Evolutionary conservation across 2,113 vertebrate species (phyloP), one percentile per base, ranked within the genome.

Genomic region (Indicator indicator): DNA sequence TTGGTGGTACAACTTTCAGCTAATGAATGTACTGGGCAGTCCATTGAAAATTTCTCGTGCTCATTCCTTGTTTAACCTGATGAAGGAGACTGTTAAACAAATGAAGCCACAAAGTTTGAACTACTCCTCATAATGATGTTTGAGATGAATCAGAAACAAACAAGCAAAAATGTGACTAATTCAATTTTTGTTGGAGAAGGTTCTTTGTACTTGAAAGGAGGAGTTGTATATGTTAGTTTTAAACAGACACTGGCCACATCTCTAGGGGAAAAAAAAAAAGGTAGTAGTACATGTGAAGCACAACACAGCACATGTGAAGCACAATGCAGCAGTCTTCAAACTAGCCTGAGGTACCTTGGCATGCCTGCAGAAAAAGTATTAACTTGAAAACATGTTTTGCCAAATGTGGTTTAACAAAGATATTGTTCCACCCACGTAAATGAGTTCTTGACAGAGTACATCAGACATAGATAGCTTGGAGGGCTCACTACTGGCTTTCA

Each of bases 71-170:
- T 27, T 73, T 28, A 48, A 72, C 33, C 18, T 58, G 10, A 14
- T 86, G 65, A 28, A 54, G 64, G 28, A 72, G 20, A 21, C 12
- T 62, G 11, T 50, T 27, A 30, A 76, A 7, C 9, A 42, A 19
- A 9, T 11, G 12, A 12, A 76, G 3, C 15, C 2, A 1, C 20
- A 28, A 32, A 56, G 40, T 17, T 60, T 77, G 56, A 62, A 30
- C 30, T n/a, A 28, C 8, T 16, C 11, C 12, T 48, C 17, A 16
- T 5, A 32, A 44, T 44, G 32, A 1, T 0, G 0, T 50, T 70
- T 9, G 33, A 52, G 13, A 6, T 19, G 26, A 38, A 62, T 40
- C 32, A 56, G 63, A 24, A 86, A n/a, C 2, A 75, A 55, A 32
- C 38, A 60, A 77, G 11, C 33, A 54, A 13, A 32, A n/a, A 30